Evolutionary conservation across 1,140 invertebrate genomes (phyloP).

Genomic region (Drosophila sechellia): DNA sequence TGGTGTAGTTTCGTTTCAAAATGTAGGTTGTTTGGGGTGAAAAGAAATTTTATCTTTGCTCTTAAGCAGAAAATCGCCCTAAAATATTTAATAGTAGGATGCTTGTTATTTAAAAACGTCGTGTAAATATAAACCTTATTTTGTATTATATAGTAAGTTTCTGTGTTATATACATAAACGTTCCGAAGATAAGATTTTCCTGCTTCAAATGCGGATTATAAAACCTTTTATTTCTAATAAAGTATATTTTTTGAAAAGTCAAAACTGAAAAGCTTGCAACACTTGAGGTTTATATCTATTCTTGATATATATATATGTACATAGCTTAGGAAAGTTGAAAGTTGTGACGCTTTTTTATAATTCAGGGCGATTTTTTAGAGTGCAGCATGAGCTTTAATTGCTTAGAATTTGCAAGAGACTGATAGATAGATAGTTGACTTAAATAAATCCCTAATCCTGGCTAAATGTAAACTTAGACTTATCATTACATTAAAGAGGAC

Average conservation of each 20-base stretch:
- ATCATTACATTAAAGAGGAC: neutral
- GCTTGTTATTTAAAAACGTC: too few relatives aligned
- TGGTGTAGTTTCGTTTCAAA: conserved; percentile 6
- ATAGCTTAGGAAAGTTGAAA: too few relatives aligned
- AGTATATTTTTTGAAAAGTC: too few relatives aligned
- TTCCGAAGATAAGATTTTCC: too few relatives aligned
- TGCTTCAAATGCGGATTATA: too few relatives aligned
- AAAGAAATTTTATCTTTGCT: neutral
- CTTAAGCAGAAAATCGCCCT: neutral
- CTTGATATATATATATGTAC: too few relatives aligned
- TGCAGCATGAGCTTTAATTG: neutral
- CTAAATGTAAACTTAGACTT: neutral
- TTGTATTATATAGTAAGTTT: too few relatives aligned
- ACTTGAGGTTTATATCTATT: too few relatives aligned
- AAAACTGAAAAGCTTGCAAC: too few relatives aligned
- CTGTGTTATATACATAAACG: too few relatives aligned
- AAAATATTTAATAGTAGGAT: neutral
- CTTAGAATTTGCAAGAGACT: neutral
- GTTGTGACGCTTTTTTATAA: neutral
- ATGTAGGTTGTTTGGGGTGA: neutral
- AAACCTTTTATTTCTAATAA: too few relatives aligned
- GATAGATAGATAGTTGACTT: neutral
- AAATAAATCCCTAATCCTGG: neutral
- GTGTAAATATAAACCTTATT: too few relatives aligned
- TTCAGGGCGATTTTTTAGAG: conserved; percentile 1